Evolutionary conservation across 2,797 vertebrate species (phyloP), one percentile per base, ranked within the genome.

Genomic region (Mus caroli): DNA sequence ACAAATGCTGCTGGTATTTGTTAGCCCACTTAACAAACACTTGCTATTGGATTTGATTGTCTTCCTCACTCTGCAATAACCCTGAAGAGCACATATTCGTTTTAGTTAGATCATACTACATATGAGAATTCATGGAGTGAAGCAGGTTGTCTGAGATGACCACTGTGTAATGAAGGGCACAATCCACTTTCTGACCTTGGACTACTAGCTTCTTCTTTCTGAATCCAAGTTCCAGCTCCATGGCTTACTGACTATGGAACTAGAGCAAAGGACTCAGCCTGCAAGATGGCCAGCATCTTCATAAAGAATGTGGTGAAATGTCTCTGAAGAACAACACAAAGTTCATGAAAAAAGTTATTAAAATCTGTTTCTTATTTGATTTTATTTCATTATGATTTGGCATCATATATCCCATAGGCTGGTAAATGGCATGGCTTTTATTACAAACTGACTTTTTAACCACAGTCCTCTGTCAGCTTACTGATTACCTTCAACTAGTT

Each of bases 41-140:
- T 60, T 84, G 75, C 40, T 90, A 84, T 82, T 60, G 84, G n/a
- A 96, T 54, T 92, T 87, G 17, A 77, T 50, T 43, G 62, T 54
- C 91, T 94, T 64, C 80, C 40, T 89, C 46, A 73, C 37, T 94
- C 56, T 77, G 83, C 20, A 91, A 85, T 20, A 64, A 73, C n/a
- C 15, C 67, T 83, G 56, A n/a, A 46, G 90, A 79, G 71, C 31
- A 46, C 12, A 43, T n/a, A 67, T 26, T 28, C 31, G 17, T 52
- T 79, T 88, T 88, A 79, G 84, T 62, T n/a, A 60, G 91, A 75
- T 52, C 22, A 46, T 43, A 76, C 77, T 89, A 50, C 34, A 62
- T 7, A 56, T 28, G 60, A 75, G 60, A 37, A 86, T 71, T 75
- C 40, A 9, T 94, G 37, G 79, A 77, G 76, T 73, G 86, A 86